Conservation (phyloP, 2,113 vertebrate genomes). For the Dolichotis patagonum region DNA sequence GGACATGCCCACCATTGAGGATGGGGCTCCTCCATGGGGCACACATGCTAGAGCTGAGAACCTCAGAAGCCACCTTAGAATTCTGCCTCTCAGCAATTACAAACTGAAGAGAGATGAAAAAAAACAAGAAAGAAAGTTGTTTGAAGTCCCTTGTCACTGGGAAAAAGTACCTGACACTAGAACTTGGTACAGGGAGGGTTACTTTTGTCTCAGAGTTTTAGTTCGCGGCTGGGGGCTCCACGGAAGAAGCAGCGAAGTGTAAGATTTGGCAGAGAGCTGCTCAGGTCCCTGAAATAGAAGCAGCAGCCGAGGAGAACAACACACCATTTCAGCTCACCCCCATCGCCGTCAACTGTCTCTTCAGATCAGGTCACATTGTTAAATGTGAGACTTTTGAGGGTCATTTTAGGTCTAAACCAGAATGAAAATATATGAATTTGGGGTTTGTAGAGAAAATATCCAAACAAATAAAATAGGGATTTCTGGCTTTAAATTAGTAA, state of each 20-base stretch:
- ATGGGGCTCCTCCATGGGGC: accelerated
- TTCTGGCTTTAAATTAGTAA: background rate
- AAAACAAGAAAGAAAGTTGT: too few relatives aligned
- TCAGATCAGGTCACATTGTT: background rate
- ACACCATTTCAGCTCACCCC: background rate
- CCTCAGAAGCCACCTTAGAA: background rate
- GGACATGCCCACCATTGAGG: background rate
- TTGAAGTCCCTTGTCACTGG: background rate
- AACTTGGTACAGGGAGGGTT: too few relatives aligned
- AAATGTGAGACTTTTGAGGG: background rate
- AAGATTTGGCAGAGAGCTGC: background rate
- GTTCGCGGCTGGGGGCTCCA: too few relatives aligned
- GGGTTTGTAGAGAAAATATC: background rate
- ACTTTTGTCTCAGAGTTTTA: background rate
- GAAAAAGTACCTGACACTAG: background rate
- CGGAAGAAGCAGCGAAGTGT: background rate
- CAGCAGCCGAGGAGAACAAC: background rate
- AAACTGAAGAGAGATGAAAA: background rate
- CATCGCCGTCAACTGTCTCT: background rate
- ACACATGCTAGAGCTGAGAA: background rate
- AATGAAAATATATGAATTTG: background rate
- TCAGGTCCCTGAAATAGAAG: background rate
- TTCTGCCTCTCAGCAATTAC: background rate
- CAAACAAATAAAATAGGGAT: background rate
- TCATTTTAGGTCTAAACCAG: background rate